A percentile compares a stretch with the other conserved stretches of the same genome.
These are phyloP conservation scores for Microctonus aethiopoides DNA, from an alignment of 2,888 invertebrate species.

Conservation along the genomic window DNA sequence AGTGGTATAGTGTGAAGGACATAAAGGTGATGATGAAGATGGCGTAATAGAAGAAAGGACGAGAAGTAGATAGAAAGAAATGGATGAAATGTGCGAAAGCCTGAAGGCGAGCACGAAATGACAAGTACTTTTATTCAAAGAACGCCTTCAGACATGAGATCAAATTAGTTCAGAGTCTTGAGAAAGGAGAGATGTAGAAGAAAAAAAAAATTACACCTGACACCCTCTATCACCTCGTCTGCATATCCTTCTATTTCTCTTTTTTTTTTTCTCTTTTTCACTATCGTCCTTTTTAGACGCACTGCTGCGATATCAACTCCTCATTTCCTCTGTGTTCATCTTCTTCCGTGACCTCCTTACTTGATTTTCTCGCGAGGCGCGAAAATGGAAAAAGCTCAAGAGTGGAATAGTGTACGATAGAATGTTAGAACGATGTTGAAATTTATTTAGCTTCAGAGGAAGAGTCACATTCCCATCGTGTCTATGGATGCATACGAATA, in stretches of 20 bases:
- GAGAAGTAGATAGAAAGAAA: constrained; percentile 16
- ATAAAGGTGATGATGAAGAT: background rate
- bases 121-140: constrained; percentile 49
- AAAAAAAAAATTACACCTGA: constrained; percentile 1
- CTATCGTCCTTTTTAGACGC: too few relatives aligned
- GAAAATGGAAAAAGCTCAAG: background rate
- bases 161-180: constrained; percentile 47
- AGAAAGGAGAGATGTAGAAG: background rate
- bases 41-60: constrained; percentile 7
- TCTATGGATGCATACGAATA: constrained; percentile 33
- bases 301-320: background rate
- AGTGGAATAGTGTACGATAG: background rate
- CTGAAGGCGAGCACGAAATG: constrained; percentile 30
- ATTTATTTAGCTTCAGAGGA: constrained; percentile 45
- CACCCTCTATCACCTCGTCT: background rate
- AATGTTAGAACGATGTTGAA: constrained; percentile 39
- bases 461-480: constrained; percentile 38
- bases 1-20: background rate
- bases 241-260: background rate
- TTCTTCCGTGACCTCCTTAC: constrained; percentile 13
- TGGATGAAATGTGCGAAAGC: constrained; percentile 13
- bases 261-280: background rate
- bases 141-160: constrained; percentile 46
- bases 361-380: constrained; percentile 7
- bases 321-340: background rate